Evolutionary conservation across 2,113 vertebrate species (phyloP).

Genomic region (Lamprotornis superbus): DNA sequence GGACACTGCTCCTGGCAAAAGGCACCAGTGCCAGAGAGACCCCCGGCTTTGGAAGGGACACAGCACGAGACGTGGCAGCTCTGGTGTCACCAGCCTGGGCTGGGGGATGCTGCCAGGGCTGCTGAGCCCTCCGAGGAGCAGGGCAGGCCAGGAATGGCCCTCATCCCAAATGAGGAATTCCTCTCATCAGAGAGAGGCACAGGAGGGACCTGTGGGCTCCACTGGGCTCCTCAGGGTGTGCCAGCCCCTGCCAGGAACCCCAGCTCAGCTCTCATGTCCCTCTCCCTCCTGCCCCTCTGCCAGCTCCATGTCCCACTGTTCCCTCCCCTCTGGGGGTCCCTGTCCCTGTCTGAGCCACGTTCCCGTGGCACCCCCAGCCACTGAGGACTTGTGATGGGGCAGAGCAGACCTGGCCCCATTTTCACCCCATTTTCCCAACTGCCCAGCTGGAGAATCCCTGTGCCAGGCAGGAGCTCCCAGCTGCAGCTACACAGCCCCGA

Average conservation of each 20-base stretch:
- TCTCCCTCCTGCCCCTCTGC: not conserved
- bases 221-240: fast-evolving
- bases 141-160: not conserved
- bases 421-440: not conserved
- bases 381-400: fast-evolving
- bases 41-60: not conserved
- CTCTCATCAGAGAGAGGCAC: no score
- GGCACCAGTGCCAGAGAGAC: no score
- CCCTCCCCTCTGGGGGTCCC: not conserved
- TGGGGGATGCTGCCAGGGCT: not conserved
- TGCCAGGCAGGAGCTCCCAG: not conserved
- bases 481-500: not conserved
- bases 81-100: not conserved
- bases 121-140: not conserved
- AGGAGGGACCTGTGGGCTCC: not conserved
- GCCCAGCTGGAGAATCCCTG: not conserved
- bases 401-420: not conserved
- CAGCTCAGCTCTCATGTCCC: not conserved
- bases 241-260: not conserved
- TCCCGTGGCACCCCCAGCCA: not conserved
- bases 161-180: not conserved
- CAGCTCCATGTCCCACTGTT: not conserved
- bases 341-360: not conserved
- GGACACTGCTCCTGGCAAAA: not conserved
- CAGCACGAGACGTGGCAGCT: fast-evolving